Base-by-base conservation (phyloP, 2,113 vertebrate genomes). In the Spea bombifrons region DNA sequence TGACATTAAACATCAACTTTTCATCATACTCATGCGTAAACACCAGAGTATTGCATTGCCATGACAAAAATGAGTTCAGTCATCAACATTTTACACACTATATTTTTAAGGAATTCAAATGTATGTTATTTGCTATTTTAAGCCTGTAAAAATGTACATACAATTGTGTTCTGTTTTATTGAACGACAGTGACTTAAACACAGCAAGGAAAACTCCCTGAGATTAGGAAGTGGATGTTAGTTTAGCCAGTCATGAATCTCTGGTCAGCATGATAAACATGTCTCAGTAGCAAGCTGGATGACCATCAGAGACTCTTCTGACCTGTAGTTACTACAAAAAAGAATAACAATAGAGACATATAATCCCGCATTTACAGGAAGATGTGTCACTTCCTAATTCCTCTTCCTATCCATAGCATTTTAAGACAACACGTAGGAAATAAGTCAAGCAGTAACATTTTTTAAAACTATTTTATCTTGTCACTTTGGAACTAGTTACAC, bases 191-290 rank as follows among this genome's bases (percentile, higher is more conserved):
- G 30, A 55, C 70, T 45, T 72, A 72, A 49, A 72, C 68, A 10
- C 70, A 17, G 30, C 30, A 44, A 75, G 63, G 59, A 75, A 75
- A 16, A 17, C 10, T 16, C 6, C 48, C 49, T 8, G 43, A 66
- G 50, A n/a, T 75, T 75, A 66, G 73, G 73, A 75, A 75, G 73
- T 66, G 73, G 64, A 65, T 75, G 73, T 69, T 69, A 69, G 67
- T 75, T 66, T 75, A 65, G 48, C 65, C 66, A 52, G 45, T n/a
- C 73, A 45, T 49, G 66, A 75, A 61, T 65, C 65, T 17, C 64
- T 65, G 49, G 43, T 66, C 45, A 75, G 64, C 74, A 55, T 75
- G 59, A 50, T 45, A 65, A 52, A 49, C 4, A 45, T 48, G 16
- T 45, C n/a, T 43, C 5, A 4, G 16, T 75, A 48, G 47, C 8